Evolutionary conservation across 2,797 vertebrate genomes (phyloP).

Genomic region (Mus spretus): DNA sequence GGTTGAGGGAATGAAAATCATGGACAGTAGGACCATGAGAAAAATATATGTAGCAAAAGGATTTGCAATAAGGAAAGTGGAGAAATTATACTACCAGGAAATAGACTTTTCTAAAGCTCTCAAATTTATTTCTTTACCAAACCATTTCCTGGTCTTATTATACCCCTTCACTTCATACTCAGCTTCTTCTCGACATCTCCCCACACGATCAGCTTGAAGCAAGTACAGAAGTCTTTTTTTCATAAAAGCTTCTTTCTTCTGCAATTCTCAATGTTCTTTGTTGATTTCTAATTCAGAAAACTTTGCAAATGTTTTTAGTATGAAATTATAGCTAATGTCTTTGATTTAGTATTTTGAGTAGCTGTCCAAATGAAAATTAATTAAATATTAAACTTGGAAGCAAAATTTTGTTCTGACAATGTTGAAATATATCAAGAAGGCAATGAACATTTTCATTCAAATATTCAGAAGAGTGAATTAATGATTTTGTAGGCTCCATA

Average conservation of each 20-base stretch:
- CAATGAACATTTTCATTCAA: not conserved
- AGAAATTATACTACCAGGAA: not conserved
- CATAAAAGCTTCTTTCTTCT: not conserved
- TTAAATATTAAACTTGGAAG: conserved; percentile 1
- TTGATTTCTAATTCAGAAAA: not conserved
- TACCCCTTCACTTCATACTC: not conserved
- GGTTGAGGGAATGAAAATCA: conserved; percentile 1
- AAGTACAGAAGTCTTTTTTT: not conserved
- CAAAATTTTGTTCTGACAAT: not conserved
- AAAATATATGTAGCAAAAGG: not conserved
- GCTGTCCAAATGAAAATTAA: not conserved
- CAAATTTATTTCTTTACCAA: not conserved
- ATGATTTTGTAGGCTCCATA: not conserved
- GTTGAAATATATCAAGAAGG: not conserved
- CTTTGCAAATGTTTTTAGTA: not conserved
- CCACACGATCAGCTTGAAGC: not conserved
- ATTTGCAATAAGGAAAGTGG: not conserved
- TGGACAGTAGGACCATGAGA: not conserved
- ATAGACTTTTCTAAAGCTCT: not conserved
- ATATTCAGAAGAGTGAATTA: not conserved
- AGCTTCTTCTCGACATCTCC: not conserved
- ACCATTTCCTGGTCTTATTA: not conserved
- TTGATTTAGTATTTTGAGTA: not conserved
- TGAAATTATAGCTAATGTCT: not conserved
- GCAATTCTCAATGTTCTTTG: not conserved